Base-by-base conservation (phyloP, 1,140 invertebrate genomes). In the Scaptomyza hsui region DNA sequence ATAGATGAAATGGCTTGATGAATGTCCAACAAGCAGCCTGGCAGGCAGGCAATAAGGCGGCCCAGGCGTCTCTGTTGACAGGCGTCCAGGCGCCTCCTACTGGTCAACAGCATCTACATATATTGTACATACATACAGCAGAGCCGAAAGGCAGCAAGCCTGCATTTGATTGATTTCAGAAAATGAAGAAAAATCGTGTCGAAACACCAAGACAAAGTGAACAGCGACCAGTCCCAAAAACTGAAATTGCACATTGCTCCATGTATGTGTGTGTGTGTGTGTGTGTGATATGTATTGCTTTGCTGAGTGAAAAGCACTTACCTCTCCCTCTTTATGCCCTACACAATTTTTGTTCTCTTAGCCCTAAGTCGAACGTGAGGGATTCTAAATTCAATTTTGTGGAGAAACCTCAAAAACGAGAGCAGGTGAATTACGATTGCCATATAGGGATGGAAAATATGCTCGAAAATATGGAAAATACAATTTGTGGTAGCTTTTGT, bases 1-100 rank as follows among this genome's bases (percentile, higher is more conserved):
- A 86, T 86, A 86, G 82, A 86, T 86, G 82, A 88, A 86, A 86
- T 86, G 82, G 82, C 82, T 86, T 86, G 82, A 86, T 88, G 82
- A 86, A 86, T 86, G 82, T 86, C 82, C 82, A 88, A 86, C 82
- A 86, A 82, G 82, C 82, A 74, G 65, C 48, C 49, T 44, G 68
- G 55, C 60, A 49, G 51, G 29, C 63, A 47, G 62, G 13, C 69
- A 39, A 21, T n/a, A 44, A 63, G 51, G n/a, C 21, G 7, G 5
- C 26, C 7, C 26, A 35, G 45, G 21, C 18, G 29, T 37, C 39
- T 48, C 42, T 53, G 53, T 69, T n/a, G n/a, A n/a, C n/a, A 65
- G 37, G 35, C 24, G 60, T 61, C n/a, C n/a, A n/a, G n/a, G n/a
- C n/a, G 55, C 55, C 60, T 61, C 35, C 35, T 26, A 39, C 57